Evolutionary conservation across 2,797 vertebrate genomes (phyloP).

Genomic region (Crocodylus rhombifer): DNA sequence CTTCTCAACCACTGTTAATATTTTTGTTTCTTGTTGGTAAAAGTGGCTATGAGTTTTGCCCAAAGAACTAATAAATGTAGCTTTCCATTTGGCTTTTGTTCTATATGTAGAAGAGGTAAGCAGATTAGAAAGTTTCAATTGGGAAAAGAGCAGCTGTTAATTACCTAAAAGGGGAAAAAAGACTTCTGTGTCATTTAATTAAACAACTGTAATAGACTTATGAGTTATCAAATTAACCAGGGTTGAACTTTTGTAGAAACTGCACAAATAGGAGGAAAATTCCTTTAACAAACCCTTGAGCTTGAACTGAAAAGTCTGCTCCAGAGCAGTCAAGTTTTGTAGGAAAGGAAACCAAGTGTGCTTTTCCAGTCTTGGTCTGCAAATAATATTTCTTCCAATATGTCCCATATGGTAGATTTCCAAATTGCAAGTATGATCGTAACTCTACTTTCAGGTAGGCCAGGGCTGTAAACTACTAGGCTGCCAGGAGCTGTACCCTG

Average conservation of each 20-base stretch:
- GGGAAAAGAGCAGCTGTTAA: neutral
- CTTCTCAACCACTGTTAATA: neutral
- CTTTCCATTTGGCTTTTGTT: no score
- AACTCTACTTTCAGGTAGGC: neutral
- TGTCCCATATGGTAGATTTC: neutral
- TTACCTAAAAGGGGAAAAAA: neutral
- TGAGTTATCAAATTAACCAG: neutral
- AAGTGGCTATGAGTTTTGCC: neutral
- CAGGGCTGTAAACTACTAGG: no score
- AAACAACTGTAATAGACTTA: neutral
- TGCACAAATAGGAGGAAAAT: neutral
- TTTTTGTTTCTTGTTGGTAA: neutral
- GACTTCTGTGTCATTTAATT: accelerated
- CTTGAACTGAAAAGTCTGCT: neutral
- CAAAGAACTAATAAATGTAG: no score
- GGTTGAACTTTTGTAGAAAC: neutral
- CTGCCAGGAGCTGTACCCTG: no score
- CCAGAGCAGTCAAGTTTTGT: neutral
- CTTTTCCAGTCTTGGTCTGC: neutral
- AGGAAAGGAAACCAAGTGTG: neutral
- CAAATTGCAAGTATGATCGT: neutral
- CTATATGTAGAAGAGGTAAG: accelerated
- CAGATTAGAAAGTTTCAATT: neutral
- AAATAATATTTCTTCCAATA: neutral
- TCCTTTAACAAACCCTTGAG: neutral